Evolutionary conservation across 2,113 vertebrate genomes (phyloP), one percentile per base, ranked within the genome.

Genomic region (Hiodon tergisus): DNA sequence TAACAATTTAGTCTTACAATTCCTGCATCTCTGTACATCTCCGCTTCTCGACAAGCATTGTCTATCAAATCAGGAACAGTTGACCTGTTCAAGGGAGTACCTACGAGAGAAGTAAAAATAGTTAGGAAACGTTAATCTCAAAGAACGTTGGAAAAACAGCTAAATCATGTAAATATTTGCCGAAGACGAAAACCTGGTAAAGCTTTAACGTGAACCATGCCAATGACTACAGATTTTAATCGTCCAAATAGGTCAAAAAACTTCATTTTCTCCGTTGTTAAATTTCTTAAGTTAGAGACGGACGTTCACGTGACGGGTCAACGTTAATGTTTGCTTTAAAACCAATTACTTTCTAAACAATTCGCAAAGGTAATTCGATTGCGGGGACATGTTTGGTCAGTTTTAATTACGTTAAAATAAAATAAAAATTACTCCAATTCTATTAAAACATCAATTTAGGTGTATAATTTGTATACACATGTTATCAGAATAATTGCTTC

Each of bases 191-290:
- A 31, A 95, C 94, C 95, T 88, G 94, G 94, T 76, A 95, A 84
- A 0, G 94, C 91, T 87, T 84, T 86, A 4, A 94, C 88, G 55
- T 95, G 94, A 71, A 95, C 86, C 92, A 94, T 92, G 13, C 93
- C 94, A 54, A 95, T 83, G 2, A 94, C 86, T 4, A 89, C 89
- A 0, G 92, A 84, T 80, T 81, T 90, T 0, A 91, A 69, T 0
- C 87, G 88, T 5, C 92, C 89, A 17, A 94, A 93, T 4, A 92
- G 87, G 1, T 84, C 73, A 14, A 87, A 16, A 83, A 89, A 90
- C 78, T 71, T 89, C 92, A 93, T 93, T n/a, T 67, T 84, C 0
- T 0, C 52, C 31, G 17, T 31, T 51, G 17, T 31, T 31, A 31
- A 31, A 31, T 53, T 76, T 62, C 57, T 46, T 17, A 60, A 9